These are phyloP conservation scores for Prionchulus punctatus DNA, from an alignment of 2,888 invertebrate species.

Conservation along the genomic window DNA sequence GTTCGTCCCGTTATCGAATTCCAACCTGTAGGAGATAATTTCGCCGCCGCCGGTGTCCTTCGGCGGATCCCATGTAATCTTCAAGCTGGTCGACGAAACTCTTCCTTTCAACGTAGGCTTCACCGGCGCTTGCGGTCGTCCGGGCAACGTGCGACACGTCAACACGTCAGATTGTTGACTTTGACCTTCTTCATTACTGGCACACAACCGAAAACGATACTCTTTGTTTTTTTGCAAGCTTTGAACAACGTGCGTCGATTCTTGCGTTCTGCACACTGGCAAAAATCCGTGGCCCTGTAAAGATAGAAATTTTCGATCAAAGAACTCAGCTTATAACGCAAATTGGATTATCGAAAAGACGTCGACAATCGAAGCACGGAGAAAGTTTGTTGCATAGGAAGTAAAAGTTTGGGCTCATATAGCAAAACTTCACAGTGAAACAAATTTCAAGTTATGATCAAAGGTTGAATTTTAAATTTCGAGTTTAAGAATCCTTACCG, in stretches of 20 bases:
- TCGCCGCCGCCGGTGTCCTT: slow-evolving; percentile 56
- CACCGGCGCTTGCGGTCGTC: slow-evolving; percentile 57
- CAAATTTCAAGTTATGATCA: no score
- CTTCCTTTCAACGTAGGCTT: slow-evolving; percentile 50
- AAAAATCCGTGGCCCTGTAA: slow-evolving; percentile 55
- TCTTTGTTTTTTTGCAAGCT: slow-evolving; percentile 56
- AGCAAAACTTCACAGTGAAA: no score
- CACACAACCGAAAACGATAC: slow-evolving; percentile 53
- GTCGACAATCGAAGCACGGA: not conserved
- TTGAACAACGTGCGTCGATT: slow-evolving; percentile 50
- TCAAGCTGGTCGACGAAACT: not conserved
- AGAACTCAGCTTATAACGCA: no score
- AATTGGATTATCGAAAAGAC: not conserved
- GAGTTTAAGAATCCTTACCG: slow-evolving; percentile 23
- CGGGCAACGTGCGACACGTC: slow-evolving; percentile 57
- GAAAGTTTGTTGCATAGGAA: no score
- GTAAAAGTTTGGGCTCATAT: no score
- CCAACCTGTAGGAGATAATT: slow-evolving; percentile 48
- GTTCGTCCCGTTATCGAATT: not conserved
- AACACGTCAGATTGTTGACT: slow-evolving; percentile 68
- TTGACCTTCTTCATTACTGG: slow-evolving; percentile 63
- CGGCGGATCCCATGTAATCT: slow-evolving; percentile 45
- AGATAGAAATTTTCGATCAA: no score
- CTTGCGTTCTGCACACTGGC: slow-evolving; percentile 60
- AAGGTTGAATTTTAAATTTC: not conserved